phyloP scores from a whole-genome alignment of 2,888 invertebrate species.

The Peribatodes rhomboidaria region DNA sequence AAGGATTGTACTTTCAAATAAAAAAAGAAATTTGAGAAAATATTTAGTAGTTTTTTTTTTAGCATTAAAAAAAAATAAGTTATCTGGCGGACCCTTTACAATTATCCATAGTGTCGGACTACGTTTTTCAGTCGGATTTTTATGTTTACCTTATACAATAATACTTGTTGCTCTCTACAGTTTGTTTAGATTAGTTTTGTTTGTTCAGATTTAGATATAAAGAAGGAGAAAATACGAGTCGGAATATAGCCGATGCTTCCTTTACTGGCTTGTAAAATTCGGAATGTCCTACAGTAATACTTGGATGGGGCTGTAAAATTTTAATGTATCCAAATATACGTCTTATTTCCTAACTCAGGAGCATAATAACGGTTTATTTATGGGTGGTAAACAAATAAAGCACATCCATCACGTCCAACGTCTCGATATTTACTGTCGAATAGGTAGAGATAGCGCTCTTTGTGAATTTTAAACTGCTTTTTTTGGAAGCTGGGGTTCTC shows the following conservation, averaged over 20 bases:
- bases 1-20: no score
- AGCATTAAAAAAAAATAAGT: no score
- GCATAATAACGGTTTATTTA: constrained; percentile 27
- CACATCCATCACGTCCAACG: constrained; percentile 12
- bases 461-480: constrained; percentile 1
- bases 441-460: not conserved
- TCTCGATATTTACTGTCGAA: not conserved
- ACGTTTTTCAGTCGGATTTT: no score
- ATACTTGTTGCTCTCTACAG: not conserved
- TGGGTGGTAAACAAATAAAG: constrained; percentile 25
- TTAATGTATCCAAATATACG: constrained; percentile 34
- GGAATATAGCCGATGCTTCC: constrained; percentile 28
- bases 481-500: not conserved
- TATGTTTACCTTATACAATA: no score
- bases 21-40: no score
- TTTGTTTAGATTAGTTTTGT: constrained; percentile 27
- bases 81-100: no score
- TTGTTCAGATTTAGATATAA: constrained; percentile 25
- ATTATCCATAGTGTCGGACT: no score
- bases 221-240: constrained; percentile 22
- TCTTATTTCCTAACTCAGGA: constrained; percentile 27
- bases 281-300: constrained; percentile 33
- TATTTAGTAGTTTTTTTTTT: no score
- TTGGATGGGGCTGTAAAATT: constrained; percentile 30
- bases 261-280: constrained; percentile 31